Percentiles rank a stretch among this genome's conserved stretches.
Evolutionary conservation across 2,113 vertebrate genomes (phyloP).

Genomic region (Shinisaurus crocodilurus): DNA sequence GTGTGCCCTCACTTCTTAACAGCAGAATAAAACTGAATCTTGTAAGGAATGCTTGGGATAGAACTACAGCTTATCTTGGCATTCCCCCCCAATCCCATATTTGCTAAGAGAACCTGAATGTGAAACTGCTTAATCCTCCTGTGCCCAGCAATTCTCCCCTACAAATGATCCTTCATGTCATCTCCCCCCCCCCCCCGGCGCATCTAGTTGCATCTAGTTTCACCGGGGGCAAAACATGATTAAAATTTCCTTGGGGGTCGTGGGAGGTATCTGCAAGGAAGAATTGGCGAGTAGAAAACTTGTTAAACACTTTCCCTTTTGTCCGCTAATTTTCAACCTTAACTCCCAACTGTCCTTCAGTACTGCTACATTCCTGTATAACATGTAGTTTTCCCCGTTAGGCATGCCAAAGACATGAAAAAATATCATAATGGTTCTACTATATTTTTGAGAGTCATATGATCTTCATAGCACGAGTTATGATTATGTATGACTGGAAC

Average conservation of each 20-base stretch:
- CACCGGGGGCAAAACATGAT: neutral
- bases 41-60: too few species aligned
- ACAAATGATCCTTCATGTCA: neutral
- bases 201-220: neutral
- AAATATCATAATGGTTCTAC: neutral
- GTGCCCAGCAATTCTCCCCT: neutral
- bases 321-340: too few species aligned
- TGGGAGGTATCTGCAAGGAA: too few species aligned
- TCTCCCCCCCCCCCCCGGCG: too few species aligned
- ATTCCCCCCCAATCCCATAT: neutral
- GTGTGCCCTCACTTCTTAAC: too few species aligned
- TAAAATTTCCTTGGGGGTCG: neutral
- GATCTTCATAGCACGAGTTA: slow-evolving; percentile 52
- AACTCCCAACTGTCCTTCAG: neutral
- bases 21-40: too few species aligned
- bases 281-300: neutral
- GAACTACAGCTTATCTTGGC: neutral
- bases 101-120: neutral
- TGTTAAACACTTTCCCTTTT: neutral
- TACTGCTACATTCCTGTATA: neutral
- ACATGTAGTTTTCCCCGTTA: neutral
- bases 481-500: slow-evolving; percentile 1
- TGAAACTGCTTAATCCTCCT: neutral
- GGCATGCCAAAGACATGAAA: neutral
- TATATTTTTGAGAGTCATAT: slow-evolving; percentile 49